These are phyloP conservation scores for Yoshiicerus persimilis DNA, from an alignment of 1,140 invertebrate genomes.

Conservation along the genomic window DNA sequence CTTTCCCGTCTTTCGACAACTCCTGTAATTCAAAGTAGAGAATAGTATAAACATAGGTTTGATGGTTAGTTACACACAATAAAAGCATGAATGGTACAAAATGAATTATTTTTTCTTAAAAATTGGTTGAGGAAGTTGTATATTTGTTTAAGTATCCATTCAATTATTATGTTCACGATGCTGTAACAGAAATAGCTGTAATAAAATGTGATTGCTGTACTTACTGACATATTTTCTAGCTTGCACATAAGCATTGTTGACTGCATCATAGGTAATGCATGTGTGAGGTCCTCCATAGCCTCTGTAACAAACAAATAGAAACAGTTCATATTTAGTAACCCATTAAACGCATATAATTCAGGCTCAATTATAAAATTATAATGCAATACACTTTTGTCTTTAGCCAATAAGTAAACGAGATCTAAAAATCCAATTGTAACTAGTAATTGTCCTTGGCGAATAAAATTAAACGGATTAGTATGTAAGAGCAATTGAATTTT, in stretches of 20 bases:
- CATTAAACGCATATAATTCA: not conserved
- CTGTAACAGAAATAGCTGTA: too few species aligned
- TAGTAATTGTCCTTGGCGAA: not conserved
- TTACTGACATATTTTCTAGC: conserved; percentile 82
- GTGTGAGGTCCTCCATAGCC: conserved; percentile 69
- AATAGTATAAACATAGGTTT: not conserved
- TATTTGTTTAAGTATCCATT: too few species aligned
- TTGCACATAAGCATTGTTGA: conserved; percentile 84
- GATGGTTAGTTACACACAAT: too few species aligned
- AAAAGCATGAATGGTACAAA: too few species aligned
- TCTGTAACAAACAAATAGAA: conserved; percentile 60
- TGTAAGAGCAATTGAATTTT: not conserved
- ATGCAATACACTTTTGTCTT: not conserved
- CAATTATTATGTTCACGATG: too few species aligned
- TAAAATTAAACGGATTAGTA: not conserved
- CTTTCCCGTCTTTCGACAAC: conserved; percentile 71
- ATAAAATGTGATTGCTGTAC: conserved; percentile 52
- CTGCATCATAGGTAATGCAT: conserved; percentile 87
- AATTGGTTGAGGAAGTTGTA: too few species aligned
- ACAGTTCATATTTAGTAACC: not conserved
- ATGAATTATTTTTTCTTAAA: too few species aligned
- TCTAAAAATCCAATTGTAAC: not conserved
- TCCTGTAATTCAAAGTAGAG: conserved; percentile 59
- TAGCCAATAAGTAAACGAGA: not conserved
- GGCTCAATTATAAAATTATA: not conserved